Evolutionary conservation across 2,888 invertebrate species (phyloP).

Genomic region (Chrysina gloriosa): DNA sequence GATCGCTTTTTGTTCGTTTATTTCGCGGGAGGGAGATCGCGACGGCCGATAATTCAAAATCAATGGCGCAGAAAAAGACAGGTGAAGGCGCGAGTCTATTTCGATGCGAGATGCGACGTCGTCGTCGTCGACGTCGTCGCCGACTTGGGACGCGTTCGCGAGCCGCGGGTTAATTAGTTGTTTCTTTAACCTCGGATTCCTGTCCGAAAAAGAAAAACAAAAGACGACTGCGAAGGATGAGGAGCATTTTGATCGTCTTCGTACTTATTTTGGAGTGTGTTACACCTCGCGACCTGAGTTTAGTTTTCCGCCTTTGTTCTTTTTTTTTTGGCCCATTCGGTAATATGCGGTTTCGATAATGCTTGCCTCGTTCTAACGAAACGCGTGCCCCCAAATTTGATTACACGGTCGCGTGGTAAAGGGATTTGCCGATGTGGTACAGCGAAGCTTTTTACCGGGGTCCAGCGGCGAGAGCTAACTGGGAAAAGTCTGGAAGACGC

Average conservation of each 20-base stretch:
- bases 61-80: slow-evolving; percentile 38
- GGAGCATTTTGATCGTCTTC: background rate
- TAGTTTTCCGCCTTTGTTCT: too few relatives aligned
- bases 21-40: slow-evolving; percentile 1
- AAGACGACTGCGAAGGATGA: background rate
- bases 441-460: too few relatives aligned
- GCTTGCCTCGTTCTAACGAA: too few relatives aligned
- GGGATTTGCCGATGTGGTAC: too few relatives aligned
- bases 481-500: too few relatives aligned
- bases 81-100: slow-evolving; percentile 29
- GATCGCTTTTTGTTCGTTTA: slow-evolving; percentile 12
- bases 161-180: slow-evolving; percentile 33
- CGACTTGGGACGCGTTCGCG: slow-evolving; percentile 9
- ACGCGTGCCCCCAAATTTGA: too few relatives aligned
- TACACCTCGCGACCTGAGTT: too few relatives aligned
- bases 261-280: too few relatives aligned
- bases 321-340: too few relatives aligned
- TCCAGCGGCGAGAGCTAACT: too few relatives aligned
- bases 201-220: background rate
- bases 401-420: too few relatives aligned
- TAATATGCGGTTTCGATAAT: too few relatives aligned
- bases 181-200: slow-evolving; percentile 33
- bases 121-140: background rate
- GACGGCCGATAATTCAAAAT: slow-evolving; percentile 35
- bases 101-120: background rate